Evolutionary conservation across 2,113 vertebrate genomes (phyloP).

Genomic region (Gallinago media): DNA sequence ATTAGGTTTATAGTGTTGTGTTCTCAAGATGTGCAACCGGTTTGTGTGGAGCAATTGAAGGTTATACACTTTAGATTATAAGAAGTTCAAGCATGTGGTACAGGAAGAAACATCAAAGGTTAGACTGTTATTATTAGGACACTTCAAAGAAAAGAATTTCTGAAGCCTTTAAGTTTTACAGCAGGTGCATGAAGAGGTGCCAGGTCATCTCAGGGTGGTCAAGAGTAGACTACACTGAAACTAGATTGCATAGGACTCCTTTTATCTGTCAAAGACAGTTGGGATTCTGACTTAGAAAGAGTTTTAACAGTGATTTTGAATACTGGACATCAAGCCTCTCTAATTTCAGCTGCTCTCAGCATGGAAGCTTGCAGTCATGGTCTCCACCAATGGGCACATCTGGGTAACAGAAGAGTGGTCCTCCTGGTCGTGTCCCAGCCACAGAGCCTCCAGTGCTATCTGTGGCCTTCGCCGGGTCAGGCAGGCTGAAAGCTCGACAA

Average conservation of each 20-base stretch:
- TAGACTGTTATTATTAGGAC: slow-evolving; percentile 88
- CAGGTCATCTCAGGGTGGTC: slow-evolving; percentile 90
- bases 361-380: slow-evolving; percentile 81
- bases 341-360: slow-evolving; percentile 96
- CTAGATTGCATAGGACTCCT: slow-evolving; percentile 80
- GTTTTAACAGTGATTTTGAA: slow-evolving; percentile 83
- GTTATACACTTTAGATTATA: slow-evolving; percentile 83
- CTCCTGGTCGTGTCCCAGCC: slow-evolving; percentile 44
- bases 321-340: slow-evolving; percentile 97
- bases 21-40: slow-evolving; percentile 47
- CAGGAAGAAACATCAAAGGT: slow-evolving; percentile 92
- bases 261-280: slow-evolving; percentile 84
- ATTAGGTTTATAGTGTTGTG: slow-evolving; percentile 43
- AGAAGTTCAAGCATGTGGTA: slow-evolving; percentile 88
- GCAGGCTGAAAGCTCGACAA: neutral
- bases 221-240: slow-evolving; percentile 74
- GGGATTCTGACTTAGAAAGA: slow-evolving; percentile 78
- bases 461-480: neutral
- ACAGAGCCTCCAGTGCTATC: neutral
- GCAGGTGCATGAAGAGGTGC: slow-evolving; percentile 94
- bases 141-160: slow-evolving; percentile 92
- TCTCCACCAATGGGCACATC: slow-evolving; percentile 85
- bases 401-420: slow-evolving; percentile 82
- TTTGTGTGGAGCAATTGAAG: slow-evolving; percentile 58
- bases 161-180: slow-evolving; percentile 94